Evolutionary conservation across 2,113 vertebrate species (phyloP).

Genomic region (Glareola pratincola): DNA sequence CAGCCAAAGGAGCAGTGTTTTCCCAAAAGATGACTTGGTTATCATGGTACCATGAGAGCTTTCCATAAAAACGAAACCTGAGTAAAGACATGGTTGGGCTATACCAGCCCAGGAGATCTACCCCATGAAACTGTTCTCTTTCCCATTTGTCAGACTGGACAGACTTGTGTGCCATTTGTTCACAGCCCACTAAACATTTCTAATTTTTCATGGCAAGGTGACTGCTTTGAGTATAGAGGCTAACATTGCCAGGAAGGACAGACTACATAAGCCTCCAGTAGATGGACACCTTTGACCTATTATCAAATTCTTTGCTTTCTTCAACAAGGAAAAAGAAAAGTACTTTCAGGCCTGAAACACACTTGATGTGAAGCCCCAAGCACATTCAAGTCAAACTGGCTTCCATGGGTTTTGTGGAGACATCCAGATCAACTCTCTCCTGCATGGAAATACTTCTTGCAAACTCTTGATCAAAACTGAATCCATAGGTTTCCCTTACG

Average conservation of each 20-base stretch:
- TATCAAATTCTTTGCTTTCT: background rate
- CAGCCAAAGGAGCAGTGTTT: background rate
- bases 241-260: background rate
- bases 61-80: background rate
- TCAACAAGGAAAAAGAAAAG: background rate
- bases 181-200: background rate
- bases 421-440: background rate
- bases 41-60: background rate
- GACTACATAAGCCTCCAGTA: background rate
- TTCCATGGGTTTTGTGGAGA: background rate
- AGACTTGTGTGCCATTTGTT: background rate
- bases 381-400: background rate
- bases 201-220: background rate
- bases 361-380: background rate
- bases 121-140: background rate
- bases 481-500: background rate
- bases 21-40: background rate
- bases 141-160: background rate
- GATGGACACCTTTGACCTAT: background rate
- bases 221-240: background rate
- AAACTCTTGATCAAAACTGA: background rate
- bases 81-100: background rate
- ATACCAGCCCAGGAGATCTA: background rate
- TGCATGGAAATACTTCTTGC: background rate
- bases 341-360: background rate